These are phyloP conservation scores for Podotricha telesiphe DNA, from an alignment of 2,888 invertebrate genomes.

Conservation along the genomic window DNA sequence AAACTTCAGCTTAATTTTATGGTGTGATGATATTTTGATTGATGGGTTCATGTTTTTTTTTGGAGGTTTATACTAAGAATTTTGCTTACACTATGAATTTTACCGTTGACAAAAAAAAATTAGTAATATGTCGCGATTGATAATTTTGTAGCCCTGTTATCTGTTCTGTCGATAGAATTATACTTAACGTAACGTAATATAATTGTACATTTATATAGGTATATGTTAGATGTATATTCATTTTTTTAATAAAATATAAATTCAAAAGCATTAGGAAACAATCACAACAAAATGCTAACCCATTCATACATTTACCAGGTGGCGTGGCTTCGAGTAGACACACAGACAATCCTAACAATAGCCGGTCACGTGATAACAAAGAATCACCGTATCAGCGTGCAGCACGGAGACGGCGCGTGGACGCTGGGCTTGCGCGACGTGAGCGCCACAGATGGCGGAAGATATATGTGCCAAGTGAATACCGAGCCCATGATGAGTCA, in stretches of 20 bases:
- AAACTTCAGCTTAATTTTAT: slow-evolving; percentile 23
- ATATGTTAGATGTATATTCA: too few relatives aligned
- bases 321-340: slow-evolving; percentile 95
- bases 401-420: slow-evolving; percentile 92
- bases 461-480: slow-evolving; percentile 89
- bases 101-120: too few relatives aligned
- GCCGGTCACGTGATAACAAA: slow-evolving; percentile 95
- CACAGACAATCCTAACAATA: slow-evolving; percentile 94
- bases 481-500: slow-evolving; percentile 81
- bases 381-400: slow-evolving; percentile 92
- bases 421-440: slow-evolving; percentile 91
- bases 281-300: not conserved
- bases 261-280: too few relatives aligned
- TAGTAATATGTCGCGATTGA: too few relatives aligned
- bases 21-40: slow-evolving; percentile 25
- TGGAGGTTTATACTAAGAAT: too few relatives aligned
- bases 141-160: too few relatives aligned
- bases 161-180: too few relatives aligned
- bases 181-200: too few relatives aligned
- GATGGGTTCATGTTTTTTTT: not conserved
- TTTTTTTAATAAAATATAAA: too few relatives aligned
- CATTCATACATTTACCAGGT: slow-evolving; percentile 81
- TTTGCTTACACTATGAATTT: too few relatives aligned
- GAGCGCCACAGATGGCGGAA: slow-evolving; percentile 90
- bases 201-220: too few relatives aligned